Conservation (phyloP, 2,797 vertebrate species). For the Lepilemur ruficaudatus region DNA sequence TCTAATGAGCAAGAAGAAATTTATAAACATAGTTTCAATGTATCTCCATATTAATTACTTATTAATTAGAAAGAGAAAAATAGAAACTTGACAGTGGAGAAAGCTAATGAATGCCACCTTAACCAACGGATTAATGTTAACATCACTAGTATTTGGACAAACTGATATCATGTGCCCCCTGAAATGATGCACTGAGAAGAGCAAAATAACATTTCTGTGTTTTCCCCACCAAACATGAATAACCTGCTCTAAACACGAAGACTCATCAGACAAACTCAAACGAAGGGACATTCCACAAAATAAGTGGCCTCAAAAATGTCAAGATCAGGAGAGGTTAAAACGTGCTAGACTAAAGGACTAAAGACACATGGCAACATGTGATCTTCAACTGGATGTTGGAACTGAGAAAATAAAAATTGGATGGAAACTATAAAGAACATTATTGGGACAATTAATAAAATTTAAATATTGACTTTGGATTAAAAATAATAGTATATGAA, state of each 20-base stretch:
- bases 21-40: not conserved
- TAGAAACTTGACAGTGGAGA: not conserved
- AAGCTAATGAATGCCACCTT: not conserved
- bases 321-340: not conserved
- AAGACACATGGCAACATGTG: not conserved
- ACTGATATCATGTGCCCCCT: not conserved
- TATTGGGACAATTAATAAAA: conserved; percentile 11
- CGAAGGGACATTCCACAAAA: conserved; percentile 7
- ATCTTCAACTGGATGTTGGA: not conserved
- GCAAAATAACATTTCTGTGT: not conserved
- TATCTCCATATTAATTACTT: not conserved
- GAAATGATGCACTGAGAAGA: not conserved
- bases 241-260: not conserved
- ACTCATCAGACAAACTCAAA: not conserved
- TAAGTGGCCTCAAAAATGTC: not conserved
- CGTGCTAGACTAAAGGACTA: not conserved
- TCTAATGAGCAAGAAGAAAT: not conserved
- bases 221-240: not conserved
- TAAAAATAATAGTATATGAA: not conserved
- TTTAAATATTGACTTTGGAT: conserved; percentile 1
- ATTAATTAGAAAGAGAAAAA: not conserved
- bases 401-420: not conserved
- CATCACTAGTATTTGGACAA: not conserved
- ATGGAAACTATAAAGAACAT: not conserved
- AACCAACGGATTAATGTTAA: not conserved